Percentiles rank a stretch among this genome's conserved stretches.
These are phyloP conservation scores for Branchipolynoe longqiensis DNA, from an alignment of 2,888 invertebrate species.

Conservation along the genomic window DNA sequence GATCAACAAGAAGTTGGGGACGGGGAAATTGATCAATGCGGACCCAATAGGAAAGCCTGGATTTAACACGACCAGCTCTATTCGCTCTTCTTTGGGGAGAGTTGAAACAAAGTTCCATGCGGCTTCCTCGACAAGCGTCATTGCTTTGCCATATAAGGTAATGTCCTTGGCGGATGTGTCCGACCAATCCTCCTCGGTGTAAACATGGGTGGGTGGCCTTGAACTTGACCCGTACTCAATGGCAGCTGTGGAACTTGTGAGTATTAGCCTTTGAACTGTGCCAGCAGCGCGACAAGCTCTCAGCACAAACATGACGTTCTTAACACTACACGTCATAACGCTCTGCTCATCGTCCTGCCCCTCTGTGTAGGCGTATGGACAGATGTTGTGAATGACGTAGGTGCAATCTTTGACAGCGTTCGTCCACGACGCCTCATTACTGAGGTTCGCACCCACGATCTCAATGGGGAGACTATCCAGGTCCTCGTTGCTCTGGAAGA, in stretches of 20 bases:
- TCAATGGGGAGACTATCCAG: not conserved
- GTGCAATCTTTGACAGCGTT: slow-evolving; percentile 33
- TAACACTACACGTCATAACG: slow-evolving; percentile 14
- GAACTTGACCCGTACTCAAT: slow-evolving; percentile 8
- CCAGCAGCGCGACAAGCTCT: slow-evolving; percentile 14
- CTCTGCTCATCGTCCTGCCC: slow-evolving; percentile 35
- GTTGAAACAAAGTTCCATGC: slow-evolving; percentile 24
- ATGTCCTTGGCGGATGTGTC: slow-evolving; percentile 12
- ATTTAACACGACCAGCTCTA: slow-evolving; percentile 37
- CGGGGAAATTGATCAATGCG: not conserved
- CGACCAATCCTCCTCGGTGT: slow-evolving; percentile 43
- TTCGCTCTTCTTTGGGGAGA: slow-evolving; percentile 37
- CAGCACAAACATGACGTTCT: slow-evolving; percentile 18
- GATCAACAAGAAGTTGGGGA: slow-evolving; percentile 22
- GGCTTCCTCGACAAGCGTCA: slow-evolving; percentile 15
- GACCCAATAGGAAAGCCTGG: slow-evolving; percentile 30
- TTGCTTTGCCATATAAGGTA: slow-evolving; percentile 36
- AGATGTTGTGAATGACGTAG: slow-evolving; percentile 18
- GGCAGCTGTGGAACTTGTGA: slow-evolving; percentile 23
- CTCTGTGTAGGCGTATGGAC: not conserved
- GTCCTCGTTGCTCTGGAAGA: slow-evolving; percentile 30
- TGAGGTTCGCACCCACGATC: slow-evolving; percentile 10
- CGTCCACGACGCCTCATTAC: slow-evolving; percentile 28
- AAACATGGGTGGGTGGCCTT: not conserved
- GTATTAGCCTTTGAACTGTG: slow-evolving; percentile 13